A percentile compares a stretch with the other conserved stretches of the same genome.
Evolutionary conservation across 2,888 invertebrate genomes (phyloP).

Genomic region (Agrochola lychnidis): DNA sequence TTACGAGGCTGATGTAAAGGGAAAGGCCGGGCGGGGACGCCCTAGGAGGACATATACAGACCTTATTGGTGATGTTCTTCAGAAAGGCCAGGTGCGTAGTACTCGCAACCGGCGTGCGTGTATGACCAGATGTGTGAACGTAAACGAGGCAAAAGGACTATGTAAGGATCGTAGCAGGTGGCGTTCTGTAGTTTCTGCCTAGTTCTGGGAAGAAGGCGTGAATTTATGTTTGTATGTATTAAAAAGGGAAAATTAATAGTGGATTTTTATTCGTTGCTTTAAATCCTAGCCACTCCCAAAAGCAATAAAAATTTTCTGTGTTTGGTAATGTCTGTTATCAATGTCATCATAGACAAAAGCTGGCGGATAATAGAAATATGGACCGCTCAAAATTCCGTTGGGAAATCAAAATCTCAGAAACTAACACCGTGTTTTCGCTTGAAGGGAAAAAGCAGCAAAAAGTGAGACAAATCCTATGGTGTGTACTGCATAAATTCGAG

Average conservation of each 20-base stretch:
- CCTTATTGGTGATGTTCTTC: too few relatives aligned
- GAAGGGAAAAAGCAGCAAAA: conserved; percentile 21
- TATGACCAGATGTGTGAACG: too few relatives aligned
- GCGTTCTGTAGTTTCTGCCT: too few relatives aligned
- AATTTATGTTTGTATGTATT: too few relatives aligned
- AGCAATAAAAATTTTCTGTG: background rate
- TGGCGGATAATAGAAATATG: conserved; percentile 16
- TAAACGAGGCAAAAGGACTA: too few relatives aligned
- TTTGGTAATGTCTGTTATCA: background rate
- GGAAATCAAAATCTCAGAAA: conserved; percentile 48
- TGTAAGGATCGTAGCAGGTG: too few relatives aligned
- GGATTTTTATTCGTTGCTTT: background rate
- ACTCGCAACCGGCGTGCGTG: too few relatives aligned
- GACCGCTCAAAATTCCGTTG: conserved; percentile 16
- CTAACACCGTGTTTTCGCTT: background rate
- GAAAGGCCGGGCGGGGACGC: too few relatives aligned
- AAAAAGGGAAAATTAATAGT: background rate
- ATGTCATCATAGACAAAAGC: background rate
- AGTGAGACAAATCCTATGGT: background rate
- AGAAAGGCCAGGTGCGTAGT: too few relatives aligned
- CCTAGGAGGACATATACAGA: too few relatives aligned
- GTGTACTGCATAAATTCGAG: background rate
- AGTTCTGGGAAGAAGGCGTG: too few relatives aligned
- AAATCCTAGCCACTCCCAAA: background rate
- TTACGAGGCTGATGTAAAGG: too few relatives aligned